phyloP scores from a whole-genome alignment of 2,888 invertebrate genomes.

The Chorisops tibialis region DNA sequence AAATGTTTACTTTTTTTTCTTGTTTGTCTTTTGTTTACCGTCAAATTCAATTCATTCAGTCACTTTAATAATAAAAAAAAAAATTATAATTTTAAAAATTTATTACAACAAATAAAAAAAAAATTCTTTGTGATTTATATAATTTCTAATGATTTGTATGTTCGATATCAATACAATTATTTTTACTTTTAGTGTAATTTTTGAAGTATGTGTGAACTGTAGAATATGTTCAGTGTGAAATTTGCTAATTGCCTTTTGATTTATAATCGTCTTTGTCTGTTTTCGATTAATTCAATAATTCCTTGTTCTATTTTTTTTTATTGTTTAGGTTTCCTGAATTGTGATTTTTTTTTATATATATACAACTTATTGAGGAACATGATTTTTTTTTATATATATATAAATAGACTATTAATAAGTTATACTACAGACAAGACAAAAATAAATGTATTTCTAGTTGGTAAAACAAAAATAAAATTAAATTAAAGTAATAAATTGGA shows the following conservation, averaged over 20 bases:
- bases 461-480: conserved; percentile 1
- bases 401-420: conserved; percentile 20
- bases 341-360: conserved; percentile 25
- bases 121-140: no score
- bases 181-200: no score
- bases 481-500: no score
- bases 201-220: no score
- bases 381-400: conserved; percentile 21
- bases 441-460: conserved; percentile 19
- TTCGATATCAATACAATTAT: no score
- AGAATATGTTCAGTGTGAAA: no score
- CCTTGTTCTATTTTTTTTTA: neutral
- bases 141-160: no score
- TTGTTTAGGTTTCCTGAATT: conserved; percentile 10
- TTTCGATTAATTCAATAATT: no score
- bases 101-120: no score
- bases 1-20: neutral
- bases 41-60: neutral
- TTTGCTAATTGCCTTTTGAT: no score
- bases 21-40: neutral
- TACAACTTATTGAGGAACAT: conserved; percentile 18
- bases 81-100: no score
- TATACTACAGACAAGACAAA: conserved; percentile 5
- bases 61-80: neutral
- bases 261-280: no score